A percentile compares a stretch with the other conserved stretches of the same genome.
Conservation (phyloP, 1,140 invertebrate species). For the Eriocheir sinensis region DNA sequence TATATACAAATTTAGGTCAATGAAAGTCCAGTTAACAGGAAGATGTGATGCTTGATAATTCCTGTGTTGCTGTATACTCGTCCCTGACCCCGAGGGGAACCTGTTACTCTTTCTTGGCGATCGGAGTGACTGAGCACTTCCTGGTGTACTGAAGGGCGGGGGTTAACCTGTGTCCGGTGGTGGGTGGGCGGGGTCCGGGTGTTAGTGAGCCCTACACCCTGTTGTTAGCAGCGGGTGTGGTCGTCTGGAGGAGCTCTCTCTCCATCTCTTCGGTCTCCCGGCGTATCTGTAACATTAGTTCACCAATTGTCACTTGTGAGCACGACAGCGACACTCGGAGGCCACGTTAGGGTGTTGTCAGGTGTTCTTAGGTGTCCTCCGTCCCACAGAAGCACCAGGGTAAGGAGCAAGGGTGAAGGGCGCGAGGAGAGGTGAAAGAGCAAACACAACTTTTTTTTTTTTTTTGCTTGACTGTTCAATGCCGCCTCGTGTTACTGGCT, state of each 20-base stretch:
- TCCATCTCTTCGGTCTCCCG: conserved; percentile 50
- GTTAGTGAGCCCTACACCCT: conserved; percentile 60
- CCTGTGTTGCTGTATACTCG: background rate
- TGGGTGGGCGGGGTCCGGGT: conserved; percentile 6
- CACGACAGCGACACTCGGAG: background rate
- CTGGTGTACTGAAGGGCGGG: conserved; percentile 40
- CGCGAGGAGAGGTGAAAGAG: background rate
- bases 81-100: background rate
- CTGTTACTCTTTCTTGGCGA: background rate
- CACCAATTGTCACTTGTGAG: conserved; percentile 35
- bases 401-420: background rate
- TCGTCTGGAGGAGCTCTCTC: conserved; percentile 6
- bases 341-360: background rate
- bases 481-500: background rate
- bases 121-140: background rate
- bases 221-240: conserved; percentile 50
- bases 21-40: background rate
- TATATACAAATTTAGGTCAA: background rate
- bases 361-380: background rate
- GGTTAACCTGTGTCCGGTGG: conserved; percentile 51
- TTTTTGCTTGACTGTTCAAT: background rate
- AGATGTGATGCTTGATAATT: background rate
- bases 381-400: background rate
- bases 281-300: conserved; percentile 72
- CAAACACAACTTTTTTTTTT: background rate